Evolutionary conservation across 1,140 invertebrate species (phyloP).

Genomic region (Trichogramma pretiosum): DNA sequence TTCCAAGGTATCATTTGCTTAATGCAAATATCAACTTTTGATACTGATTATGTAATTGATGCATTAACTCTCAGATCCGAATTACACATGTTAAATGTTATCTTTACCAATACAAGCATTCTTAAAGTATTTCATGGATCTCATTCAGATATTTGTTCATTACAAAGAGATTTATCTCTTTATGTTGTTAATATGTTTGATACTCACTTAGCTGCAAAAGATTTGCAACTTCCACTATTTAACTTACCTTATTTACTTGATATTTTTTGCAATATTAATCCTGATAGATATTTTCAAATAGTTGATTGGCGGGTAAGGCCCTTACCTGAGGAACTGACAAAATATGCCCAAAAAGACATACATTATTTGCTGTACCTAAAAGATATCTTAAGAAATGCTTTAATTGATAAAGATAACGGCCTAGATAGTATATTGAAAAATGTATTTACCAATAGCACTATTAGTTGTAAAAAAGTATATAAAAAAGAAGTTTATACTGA

Average conservation of each 20-base stretch:
- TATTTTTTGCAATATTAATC: constrained; percentile 67
- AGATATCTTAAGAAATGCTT: constrained; percentile 68
- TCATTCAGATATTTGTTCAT: constrained; percentile 81
- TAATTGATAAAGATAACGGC: constrained; percentile 63
- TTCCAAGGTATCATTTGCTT: constrained; percentile 85
- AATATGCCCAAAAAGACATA: constrained; percentile 90
- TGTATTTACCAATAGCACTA: constrained; percentile 62
- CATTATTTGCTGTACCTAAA: constrained; percentile 93
- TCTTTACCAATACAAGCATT: constrained; percentile 85
- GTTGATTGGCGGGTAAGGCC: constrained; percentile 97
- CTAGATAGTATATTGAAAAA: constrained; percentile 60
- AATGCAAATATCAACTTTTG: constrained; percentile 85
- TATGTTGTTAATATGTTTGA: constrained; percentile 98
- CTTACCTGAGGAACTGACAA: constrained; percentile 69
- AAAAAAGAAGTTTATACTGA: constrained; percentile 66
- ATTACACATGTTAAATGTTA: constrained; percentile 76
- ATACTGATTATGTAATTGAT: constrained; percentile 88
- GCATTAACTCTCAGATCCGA: constrained; percentile 73
- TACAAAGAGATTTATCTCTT: constrained; percentile 89
- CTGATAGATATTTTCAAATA: constrained; percentile 86
- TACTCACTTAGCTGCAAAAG: constrained; percentile 78
- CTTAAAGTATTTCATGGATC: constrained; percentile 95
- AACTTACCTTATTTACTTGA: constrained; percentile 75
- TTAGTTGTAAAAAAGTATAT: constrained; percentile 72
- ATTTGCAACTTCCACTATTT: constrained; percentile 61